Evolutionary conservation across 2,888 invertebrate species (phyloP).

Genomic region (Epinotia demarniana): DNA sequence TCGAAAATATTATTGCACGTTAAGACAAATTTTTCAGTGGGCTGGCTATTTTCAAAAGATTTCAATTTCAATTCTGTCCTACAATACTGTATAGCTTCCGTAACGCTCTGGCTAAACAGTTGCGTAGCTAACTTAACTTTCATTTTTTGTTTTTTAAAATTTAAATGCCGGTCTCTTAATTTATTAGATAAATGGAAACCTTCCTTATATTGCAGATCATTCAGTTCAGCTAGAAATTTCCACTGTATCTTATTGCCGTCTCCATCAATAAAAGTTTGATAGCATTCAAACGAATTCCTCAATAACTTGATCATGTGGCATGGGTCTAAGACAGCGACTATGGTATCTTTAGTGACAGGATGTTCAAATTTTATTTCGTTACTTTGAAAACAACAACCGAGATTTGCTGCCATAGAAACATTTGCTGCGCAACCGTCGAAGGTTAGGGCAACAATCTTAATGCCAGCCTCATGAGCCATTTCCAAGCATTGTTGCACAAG

Average conservation of each 20-base stretch:
- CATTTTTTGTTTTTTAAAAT: too few species aligned
- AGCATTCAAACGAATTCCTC: too few species aligned
- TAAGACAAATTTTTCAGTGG: slow-evolving; percentile 31
- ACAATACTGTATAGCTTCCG: slow-evolving; percentile 40
- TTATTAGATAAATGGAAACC: too few species aligned
- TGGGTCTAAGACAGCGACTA: too few species aligned
- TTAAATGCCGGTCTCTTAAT: too few species aligned
- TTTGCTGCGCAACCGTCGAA: slow-evolving; percentile 47
- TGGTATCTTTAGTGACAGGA: slow-evolving; percentile 38
- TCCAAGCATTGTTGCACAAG: too few species aligned
- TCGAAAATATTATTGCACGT: slow-evolving; percentile 42
- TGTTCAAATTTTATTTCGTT: slow-evolving; percentile 44
- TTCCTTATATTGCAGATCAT: too few species aligned
- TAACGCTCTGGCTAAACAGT: slow-evolving; percentile 39
- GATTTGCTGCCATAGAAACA: slow-evolving; percentile 40
- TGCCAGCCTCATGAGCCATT: too few species aligned
- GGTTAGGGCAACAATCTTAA: slow-evolving; percentile 43
- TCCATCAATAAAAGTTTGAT: too few species aligned
- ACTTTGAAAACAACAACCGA: slow-evolving; percentile 45
- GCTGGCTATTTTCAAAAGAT: slow-evolving; percentile 16
- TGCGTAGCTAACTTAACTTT: slow-evolving; percentile 37
- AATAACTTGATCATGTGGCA: too few species aligned
- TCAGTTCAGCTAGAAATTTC: too few species aligned
- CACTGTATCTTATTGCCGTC: too few species aligned
- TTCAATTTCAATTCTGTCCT: slow-evolving; percentile 21